phyloP scores from a whole-genome alignment of 2,888 invertebrate genomes.

The Acronicta aceris region DNA sequence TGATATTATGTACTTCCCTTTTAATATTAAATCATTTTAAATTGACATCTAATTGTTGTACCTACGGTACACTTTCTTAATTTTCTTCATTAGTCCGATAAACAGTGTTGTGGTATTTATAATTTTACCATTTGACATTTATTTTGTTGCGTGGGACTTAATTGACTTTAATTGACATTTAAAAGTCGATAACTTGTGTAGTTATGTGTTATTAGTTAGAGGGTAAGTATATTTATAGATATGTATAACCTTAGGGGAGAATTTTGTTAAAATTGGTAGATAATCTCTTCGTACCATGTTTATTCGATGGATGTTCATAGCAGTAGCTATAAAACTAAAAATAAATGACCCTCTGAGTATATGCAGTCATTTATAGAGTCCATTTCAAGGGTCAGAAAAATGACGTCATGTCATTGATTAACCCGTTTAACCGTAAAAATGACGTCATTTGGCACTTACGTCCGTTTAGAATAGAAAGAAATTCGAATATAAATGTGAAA shows the following conservation, averaged over 20 bases:
- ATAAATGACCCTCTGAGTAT: no score
- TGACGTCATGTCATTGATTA: no score
- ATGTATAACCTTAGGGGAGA: slow-evolving; percentile 13
- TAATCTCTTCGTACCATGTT: no score
- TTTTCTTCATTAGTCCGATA: slow-evolving; percentile 1
- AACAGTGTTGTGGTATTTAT: neutral
- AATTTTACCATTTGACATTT: neutral
- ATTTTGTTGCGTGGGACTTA: slow-evolving; percentile 1
- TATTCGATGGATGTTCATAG: no score
- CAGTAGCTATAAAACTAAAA: no score
- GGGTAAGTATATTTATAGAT: slow-evolving; percentile 17
- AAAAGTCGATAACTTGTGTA: slow-evolving; percentile 8
- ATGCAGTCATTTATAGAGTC: no score
- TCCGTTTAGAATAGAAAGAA: no score
- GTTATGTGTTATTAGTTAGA: neutral
- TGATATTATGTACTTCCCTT: no score
- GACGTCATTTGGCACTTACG: no score
- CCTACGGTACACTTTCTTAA: neutral
- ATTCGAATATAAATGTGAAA: no score
- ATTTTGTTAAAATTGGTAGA: slow-evolving; percentile 2
- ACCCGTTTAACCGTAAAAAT: no score
- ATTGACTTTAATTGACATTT: slow-evolving; percentile 31
- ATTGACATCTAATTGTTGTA: slow-evolving; percentile 4
- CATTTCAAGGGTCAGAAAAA: no score
- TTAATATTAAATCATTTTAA: neutral